These are phyloP conservation scores for Xestia c-nigrum DNA, from an alignment of 2,888 invertebrate species.

Conservation along the genomic window DNA sequence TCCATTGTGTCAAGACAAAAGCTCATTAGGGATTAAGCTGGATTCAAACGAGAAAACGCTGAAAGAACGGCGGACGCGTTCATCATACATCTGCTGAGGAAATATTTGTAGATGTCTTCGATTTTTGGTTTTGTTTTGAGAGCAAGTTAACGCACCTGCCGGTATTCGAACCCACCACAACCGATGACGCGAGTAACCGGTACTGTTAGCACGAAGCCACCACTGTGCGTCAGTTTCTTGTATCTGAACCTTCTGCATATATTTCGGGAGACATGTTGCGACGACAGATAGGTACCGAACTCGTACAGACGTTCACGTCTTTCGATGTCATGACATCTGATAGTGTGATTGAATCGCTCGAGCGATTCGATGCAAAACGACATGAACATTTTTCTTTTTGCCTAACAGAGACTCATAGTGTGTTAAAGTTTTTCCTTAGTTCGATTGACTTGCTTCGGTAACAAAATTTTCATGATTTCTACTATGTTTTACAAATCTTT, in stretches of 20 bases:
- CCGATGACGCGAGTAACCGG: not conserved
- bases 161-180: not conserved
- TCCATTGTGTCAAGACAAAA: conserved; percentile 75
- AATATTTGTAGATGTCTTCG: not conserved
- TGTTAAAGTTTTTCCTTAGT: not conserved
- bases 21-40: conserved; percentile 72
- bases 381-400: conserved; percentile 12
- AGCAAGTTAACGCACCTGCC: conserved; percentile 73
- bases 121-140: not conserved
- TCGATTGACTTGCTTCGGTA: conserved; percentile 18
- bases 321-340: conserved; percentile 79
- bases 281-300: conserved; percentile 79
- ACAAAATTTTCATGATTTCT: conserved; percentile 37
- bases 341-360: conserved; percentile 72
- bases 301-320: conserved; percentile 82
- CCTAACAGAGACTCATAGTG: conserved; percentile 15
- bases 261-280: conserved; percentile 85
- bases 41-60: conserved; percentile 60
- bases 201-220: conserved; percentile 72
- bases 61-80: conserved; percentile 31
- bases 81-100: conserved; percentile 4
- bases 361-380: conserved; percentile 68
- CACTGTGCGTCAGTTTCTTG: conserved; percentile 82
- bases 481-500: not conserved
- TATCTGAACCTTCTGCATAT: conserved; percentile 84